Evolutionary conservation across 2,113 vertebrate genomes (phyloP).

Genomic region (Passerina amoena): DNA sequence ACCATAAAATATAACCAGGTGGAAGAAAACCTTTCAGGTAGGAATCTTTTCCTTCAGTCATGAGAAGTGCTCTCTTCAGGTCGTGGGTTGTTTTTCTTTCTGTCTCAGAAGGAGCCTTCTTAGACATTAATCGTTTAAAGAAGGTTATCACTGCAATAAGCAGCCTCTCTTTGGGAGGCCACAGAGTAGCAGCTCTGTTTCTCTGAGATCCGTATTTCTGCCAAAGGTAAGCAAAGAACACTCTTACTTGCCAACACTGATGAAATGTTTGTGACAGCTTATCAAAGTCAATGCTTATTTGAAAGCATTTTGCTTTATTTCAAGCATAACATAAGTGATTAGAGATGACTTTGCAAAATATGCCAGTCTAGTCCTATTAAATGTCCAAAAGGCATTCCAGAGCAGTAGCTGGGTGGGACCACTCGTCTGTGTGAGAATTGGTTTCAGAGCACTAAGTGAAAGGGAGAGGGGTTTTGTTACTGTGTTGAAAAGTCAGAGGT

Average conservation of each 20-base stretch:
- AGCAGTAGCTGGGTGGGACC: background rate
- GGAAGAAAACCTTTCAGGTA: conserved; percentile 57
- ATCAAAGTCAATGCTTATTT: background rate
- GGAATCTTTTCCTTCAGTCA: background rate
- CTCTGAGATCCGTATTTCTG: background rate
- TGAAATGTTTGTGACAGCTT: background rate
- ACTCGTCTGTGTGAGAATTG: background rate
- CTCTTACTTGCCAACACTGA: background rate
- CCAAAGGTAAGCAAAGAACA: background rate
- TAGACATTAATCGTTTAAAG: conserved; percentile 17
- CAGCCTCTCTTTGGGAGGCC: background rate
- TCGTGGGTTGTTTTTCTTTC: background rate
- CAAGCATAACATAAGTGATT: background rate
- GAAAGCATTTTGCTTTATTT: background rate
- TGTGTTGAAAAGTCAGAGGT: background rate
- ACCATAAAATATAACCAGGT: conserved; percentile 1
- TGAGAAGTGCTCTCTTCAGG: background rate
- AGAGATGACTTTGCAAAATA: background rate
- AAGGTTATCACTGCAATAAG: background rate
- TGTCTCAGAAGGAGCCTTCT: background rate
- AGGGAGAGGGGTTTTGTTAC: background rate
- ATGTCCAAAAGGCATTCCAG: background rate
- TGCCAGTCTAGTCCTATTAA: background rate
- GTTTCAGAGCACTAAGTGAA: background rate
- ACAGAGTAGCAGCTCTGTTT: background rate